Percentiles rank a stretch among this genome's conserved stretches.
Evolutionary conservation across 2,797 vertebrate species (phyloP).

Genomic region (Takifugu rubripes): DNA sequence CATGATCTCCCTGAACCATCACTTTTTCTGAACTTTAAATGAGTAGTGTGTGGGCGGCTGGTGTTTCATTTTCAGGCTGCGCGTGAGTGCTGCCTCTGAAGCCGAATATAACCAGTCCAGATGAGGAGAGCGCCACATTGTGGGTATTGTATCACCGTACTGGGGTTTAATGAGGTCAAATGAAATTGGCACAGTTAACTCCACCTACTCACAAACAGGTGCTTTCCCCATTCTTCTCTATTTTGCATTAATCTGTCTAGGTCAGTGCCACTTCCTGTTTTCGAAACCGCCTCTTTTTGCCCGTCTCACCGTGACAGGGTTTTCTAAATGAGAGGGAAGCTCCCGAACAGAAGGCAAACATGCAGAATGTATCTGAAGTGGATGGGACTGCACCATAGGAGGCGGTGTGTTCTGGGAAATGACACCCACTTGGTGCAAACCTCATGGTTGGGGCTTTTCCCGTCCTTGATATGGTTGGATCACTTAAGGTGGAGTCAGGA

Average conservation of each 20-base stretch:
- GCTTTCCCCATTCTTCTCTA: neutral
- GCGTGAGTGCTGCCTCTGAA: constrained; percentile 5
- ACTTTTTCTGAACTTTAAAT: constrained; percentile 32
- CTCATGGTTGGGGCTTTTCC: constrained; percentile 25
- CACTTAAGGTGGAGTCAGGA: constrained; percentile 24
- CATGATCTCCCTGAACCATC: constrained; percentile 26
- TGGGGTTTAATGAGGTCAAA: neutral
- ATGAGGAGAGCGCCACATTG: neutral
- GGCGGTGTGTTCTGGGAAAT: constrained; percentile 39
- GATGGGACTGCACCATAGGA: constrained; percentile 27
- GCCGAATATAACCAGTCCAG: constrained; percentile 1
- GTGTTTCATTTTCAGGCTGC: constrained; percentile 25
- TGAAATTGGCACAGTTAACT: constrained; percentile 1
- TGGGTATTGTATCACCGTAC: too few species aligned
- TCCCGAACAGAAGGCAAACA: constrained; percentile 25
- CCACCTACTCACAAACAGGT: neutral
- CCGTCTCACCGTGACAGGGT: constrained; percentile 22
- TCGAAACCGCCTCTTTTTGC: constrained; percentile 31
- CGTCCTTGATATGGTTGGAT: constrained; percentile 20
- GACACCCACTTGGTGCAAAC: constrained; percentile 32
- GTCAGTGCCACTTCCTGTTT: constrained; percentile 17
- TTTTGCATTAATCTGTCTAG: constrained; percentile 7
- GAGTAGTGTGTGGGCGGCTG: constrained; percentile 29
- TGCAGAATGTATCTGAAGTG: constrained; percentile 46
- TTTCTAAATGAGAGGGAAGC: constrained; percentile 47